phyloP scores from a whole-genome alignment of 2,113 vertebrate genomes.

The Colossoma macropomum region DNA sequence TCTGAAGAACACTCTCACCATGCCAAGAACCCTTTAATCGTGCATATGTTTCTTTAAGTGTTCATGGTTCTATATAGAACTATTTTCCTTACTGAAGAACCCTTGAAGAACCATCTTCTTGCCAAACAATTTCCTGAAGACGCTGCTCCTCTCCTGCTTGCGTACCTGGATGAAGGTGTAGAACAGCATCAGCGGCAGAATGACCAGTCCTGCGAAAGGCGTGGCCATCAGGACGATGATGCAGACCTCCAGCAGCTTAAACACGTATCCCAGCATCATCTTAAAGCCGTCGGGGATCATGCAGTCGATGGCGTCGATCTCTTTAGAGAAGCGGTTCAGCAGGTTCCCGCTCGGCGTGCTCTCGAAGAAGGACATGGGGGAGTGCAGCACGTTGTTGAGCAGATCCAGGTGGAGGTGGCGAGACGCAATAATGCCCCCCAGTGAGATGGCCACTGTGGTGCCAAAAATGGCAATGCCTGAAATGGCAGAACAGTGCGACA shows the following conservation, averaged over 20 bases:
- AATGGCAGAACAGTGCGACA: background rate
- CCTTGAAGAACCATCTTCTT: too few relatives aligned
- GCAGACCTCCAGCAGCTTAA: slow-evolving; percentile 80
- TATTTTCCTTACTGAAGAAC: too few relatives aligned
- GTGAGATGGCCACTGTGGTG: slow-evolving; percentile 74
- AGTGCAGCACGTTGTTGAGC: slow-evolving; percentile 71
- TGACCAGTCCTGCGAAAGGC: slow-evolving; percentile 67
- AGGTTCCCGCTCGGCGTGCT: slow-evolving; percentile 77
- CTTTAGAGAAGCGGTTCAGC: slow-evolving; percentile 82
- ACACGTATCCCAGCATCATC: slow-evolving; percentile 77
- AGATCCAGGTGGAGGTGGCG: slow-evolving; percentile 77
- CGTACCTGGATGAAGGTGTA: slow-evolving; percentile 82
- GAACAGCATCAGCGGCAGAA: slow-evolving; percentile 76
- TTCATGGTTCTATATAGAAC: too few relatives aligned
- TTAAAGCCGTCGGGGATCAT: slow-evolving; percentile 83
- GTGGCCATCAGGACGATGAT: slow-evolving; percentile 79
- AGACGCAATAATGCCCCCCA: slow-evolving; percentile 75
- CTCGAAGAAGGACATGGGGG: slow-evolving; percentile 82
- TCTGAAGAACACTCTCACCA: too few relatives aligned
- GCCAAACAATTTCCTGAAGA: background rate
- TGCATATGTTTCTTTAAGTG: too few relatives aligned
- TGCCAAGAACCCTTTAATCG: too few relatives aligned
- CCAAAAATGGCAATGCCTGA: slow-evolving; percentile 77
- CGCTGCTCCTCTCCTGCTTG: background rate
- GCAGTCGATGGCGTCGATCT: slow-evolving; percentile 81